Base-by-base conservation (phyloP, 2,113 vertebrate genomes). In the Bombycilla garrulus region DNA sequence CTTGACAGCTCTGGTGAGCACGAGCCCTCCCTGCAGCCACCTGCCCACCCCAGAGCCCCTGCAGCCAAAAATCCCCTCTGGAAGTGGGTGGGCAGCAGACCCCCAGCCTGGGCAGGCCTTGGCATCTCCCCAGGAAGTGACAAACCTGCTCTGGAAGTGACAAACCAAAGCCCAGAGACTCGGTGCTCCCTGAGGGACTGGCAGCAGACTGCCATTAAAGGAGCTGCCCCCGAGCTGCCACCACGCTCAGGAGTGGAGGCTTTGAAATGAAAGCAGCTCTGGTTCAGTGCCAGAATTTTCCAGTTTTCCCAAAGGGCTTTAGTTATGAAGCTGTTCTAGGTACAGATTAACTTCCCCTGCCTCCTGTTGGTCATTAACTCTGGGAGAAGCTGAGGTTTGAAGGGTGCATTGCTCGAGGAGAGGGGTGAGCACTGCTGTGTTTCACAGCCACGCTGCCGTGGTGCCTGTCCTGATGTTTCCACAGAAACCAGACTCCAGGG, bases 361-460 rank as follows among this genome's bases (percentile, higher is more conserved):
- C 87, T 80, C 29, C 18, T 20, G 31, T 31, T 87, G 62, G 73
- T 45, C 65, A 40, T 91, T 74, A 85, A 76, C 54, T 89, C 23
- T 3, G 69, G 54, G 65, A 72, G 83, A 70, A 93, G 65, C 67
- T 44, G 84, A 45, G 33, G 8, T 81, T 1, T 9, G 69, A 19
- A 62, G 67, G 73, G 35, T 35, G 78, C 35, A 8, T 22, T 77
- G 74, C 74, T 64, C 2, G 8, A 62, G 36, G 56, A 65, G 35
- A 67, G 77, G 45, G 5, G 12, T 35, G 61, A 10, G 66, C 29
- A 0, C n/a, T 25, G 67, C 29, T 0, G 3, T 2, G 35, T 58
- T 74, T 38, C 42, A 11, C 40, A 45, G 64, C 42, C 18, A 4
- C 1, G 0, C 29, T 56, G 31, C 58, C 0, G 0, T 20, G 29